Evolutionary conservation across 2,888 invertebrate genomes (phyloP).

Genomic region (Capitulum mitella): DNA sequence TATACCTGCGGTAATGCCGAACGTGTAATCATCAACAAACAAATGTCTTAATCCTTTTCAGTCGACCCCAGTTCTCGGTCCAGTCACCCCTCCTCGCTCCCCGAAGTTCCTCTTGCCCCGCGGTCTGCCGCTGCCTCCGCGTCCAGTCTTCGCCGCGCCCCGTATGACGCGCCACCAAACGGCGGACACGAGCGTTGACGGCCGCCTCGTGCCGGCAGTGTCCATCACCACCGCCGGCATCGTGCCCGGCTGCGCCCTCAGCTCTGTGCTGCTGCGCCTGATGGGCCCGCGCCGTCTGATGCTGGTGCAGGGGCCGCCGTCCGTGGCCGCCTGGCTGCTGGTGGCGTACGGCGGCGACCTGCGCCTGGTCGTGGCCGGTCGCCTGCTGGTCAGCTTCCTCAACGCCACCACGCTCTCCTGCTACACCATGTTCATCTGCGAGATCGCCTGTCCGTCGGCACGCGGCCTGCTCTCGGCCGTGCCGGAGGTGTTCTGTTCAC

Average conservation of each 20-base stretch:
- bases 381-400: slow-evolving; percentile 60
- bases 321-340: slow-evolving; percentile 59
- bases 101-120: too few relatives aligned
- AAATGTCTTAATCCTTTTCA: too few relatives aligned
- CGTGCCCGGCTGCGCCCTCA: slow-evolving; percentile 54
- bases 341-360: slow-evolving; percentile 55
- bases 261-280: slow-evolving; percentile 62
- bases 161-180: too few relatives aligned
- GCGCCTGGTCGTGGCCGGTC: slow-evolving; percentile 56
- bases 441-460: slow-evolving; percentile 62
- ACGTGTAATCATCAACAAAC: too few relatives aligned
- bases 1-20: too few relatives aligned
- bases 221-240: slow-evolving; percentile 57
- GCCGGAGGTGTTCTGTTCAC: slow-evolving; percentile 62
- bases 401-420: slow-evolving; percentile 50
- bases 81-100: too few relatives aligned
- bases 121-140: too few relatives aligned
- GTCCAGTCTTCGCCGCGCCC: too few relatives aligned
- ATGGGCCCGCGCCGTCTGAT: slow-evolving; percentile 58
- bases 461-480: slow-evolving; percentile 66
- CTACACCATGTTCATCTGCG: slow-evolving; percentile 38
- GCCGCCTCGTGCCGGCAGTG: background rate
- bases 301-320: slow-evolving; percentile 58
- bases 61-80: too few relatives aligned
- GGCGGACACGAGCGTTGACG: background rate